Evolutionary conservation across 2,888 invertebrate species (phyloP), one percentile per base, ranked within the genome.

Genomic region (Dicycla oo): DNA sequence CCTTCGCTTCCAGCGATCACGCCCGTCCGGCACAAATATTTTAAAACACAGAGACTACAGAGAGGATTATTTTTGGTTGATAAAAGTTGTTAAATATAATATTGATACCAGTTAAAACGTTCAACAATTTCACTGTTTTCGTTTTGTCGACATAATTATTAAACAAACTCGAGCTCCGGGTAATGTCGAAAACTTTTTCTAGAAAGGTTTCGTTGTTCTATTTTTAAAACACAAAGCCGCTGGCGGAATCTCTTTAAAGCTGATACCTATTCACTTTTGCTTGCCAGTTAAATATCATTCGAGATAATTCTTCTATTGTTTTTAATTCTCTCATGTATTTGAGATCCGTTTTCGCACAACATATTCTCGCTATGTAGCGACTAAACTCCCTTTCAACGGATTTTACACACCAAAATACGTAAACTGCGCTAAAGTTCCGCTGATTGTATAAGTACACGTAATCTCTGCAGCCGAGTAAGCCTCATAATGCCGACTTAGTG

Each of bases 121-220:
- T 38, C 38, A 67, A 64, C 23, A 43, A 64, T 58, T 73, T 57
- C 23, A 43, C 43, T 51, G 20, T 56, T 63, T 80, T 63, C 54
- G 38, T 78, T 78, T 62, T 53, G 47, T 63, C 56, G 38, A 60
- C 51, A 38, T 58, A 75, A 62, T 72, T 79, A 63, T 53, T 45
- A 79, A 64, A 73, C 43, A 67, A 74, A 74, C 57, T 49, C 34
- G 18, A 47, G 47, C 62, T 54, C 58, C 26, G 47, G 20, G 60
- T 53, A 63, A 67, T 34, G 43, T 54, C 18, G 43, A 60, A 80
- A 80, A 74, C 43, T 53, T 65, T 65, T 61, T 51, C 40, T 73
- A 66, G 74, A 58, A 80, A 75, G 51, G 81, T 61, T 62, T 53
- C 34, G 63, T n/a, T 68, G 58, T 75, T 75, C 23, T 80, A 63